phyloP scores from a whole-genome alignment of 2,797 vertebrate genomes.

The Ambastaia sidthimunki region DNA sequence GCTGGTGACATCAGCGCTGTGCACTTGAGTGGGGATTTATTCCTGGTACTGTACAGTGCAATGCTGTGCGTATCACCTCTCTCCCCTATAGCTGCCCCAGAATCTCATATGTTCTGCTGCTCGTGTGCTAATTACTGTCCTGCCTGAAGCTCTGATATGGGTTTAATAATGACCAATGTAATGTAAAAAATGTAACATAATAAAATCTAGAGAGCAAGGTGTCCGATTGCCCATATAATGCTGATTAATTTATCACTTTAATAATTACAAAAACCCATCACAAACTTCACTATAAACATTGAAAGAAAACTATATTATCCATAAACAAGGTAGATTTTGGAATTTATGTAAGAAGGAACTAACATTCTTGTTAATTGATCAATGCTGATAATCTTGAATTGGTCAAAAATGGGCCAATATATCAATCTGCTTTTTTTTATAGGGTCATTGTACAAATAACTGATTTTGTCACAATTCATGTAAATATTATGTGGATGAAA shows the following conservation, averaged over 20 bases:
- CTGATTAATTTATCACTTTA: background rate
- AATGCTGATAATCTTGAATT: too few relatives aligned
- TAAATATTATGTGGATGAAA: background rate
- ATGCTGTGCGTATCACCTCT: constrained; percentile 50
- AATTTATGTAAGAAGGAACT: too few relatives aligned
- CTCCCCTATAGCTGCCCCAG: constrained; percentile 49
- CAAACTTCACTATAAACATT: too few relatives aligned
- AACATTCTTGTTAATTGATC: too few relatives aligned
- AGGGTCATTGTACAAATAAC: background rate
- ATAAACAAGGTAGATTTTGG: too few relatives aligned
- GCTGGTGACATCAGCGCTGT: constrained; percentile 65
- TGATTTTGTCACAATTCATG: background rate
- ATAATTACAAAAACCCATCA: too few relatives aligned
- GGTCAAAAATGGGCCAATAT: too few relatives aligned
- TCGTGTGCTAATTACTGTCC: background rate
- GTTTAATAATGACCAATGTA: background rate
- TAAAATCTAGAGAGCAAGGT: background rate
- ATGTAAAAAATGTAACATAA: background rate
- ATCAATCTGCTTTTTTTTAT: background rate
- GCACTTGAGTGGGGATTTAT: constrained; percentile 61
- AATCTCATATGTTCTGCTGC: constrained; percentile 23
- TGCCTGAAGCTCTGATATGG: background rate
- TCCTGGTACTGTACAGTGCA: constrained; percentile 47
- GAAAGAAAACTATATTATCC: too few relatives aligned
- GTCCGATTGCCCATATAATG: background rate